A percentile compares a stretch with the other conserved stretches of the same genome.
Conservation (phyloP, 2,113 vertebrate species). For the Seriola quinqueradiata region DNA sequence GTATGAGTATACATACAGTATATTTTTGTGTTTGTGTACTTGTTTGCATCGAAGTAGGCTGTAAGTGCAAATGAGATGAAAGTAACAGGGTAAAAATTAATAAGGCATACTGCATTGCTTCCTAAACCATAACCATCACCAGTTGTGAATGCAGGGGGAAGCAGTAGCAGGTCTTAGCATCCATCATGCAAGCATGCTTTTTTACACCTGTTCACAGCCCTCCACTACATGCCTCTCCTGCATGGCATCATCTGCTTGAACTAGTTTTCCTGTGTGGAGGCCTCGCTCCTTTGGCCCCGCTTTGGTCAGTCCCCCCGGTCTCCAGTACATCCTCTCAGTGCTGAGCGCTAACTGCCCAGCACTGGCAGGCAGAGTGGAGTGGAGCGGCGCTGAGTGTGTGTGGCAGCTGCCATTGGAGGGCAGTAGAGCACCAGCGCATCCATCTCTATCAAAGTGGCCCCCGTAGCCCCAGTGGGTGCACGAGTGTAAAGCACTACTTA, state of each 20-base stretch:
- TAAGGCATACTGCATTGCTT: slow-evolving; percentile 20
- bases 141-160: slow-evolving; percentile 41
- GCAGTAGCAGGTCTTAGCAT: slow-evolving; percentile 46
- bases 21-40: slow-evolving; percentile 7
- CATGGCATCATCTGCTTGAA: slow-evolving; percentile 68
- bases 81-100: slow-evolving; percentile 25
- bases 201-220: slow-evolving; percentile 67
- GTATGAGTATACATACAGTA: slow-evolving; percentile 12
- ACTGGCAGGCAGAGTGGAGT: slow-evolving; percentile 39
- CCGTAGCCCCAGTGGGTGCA: slow-evolving; percentile 56
- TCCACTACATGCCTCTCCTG: slow-evolving; percentile 69
- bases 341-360: slow-evolving; percentile 56
- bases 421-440: slow-evolving; percentile 98
- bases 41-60: background rate
- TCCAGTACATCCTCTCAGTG: slow-evolving; percentile 47
- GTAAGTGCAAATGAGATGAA: slow-evolving; percentile 19
- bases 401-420: slow-evolving; percentile 92
- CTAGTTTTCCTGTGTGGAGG: slow-evolving; percentile 55
- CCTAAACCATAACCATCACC: slow-evolving; percentile 17
- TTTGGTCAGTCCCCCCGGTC: slow-evolving; percentile 53
- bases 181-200: slow-evolving; percentile 51
- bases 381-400: slow-evolving; percentile 24
- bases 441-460: slow-evolving; percentile 83
- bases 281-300: slow-evolving; percentile 67
- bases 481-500: slow-evolving; percentile 73